Conservation (phyloP, 2,113 vertebrate species). For the Toxostoma redivivum region DNA sequence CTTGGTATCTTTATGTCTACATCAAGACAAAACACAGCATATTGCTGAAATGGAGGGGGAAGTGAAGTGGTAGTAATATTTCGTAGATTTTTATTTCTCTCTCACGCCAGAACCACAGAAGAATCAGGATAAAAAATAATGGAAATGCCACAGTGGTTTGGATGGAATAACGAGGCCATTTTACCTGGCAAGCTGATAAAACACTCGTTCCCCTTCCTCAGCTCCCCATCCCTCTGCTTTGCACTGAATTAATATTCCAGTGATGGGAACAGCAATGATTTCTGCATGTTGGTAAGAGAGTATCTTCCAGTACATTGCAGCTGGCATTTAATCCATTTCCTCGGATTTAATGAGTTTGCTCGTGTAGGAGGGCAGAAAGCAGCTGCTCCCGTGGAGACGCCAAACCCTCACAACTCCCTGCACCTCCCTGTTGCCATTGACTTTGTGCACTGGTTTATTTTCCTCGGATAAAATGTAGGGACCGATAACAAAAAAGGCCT, state of each 20-base stretch:
- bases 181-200: not conserved
- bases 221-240: not conserved
- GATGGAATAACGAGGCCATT: not conserved
- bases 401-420: not conserved
- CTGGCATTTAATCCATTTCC: not conserved
- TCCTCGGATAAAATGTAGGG: not conserved
- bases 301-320: not conserved
- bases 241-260: not conserved
- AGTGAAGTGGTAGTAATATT: not conserved
- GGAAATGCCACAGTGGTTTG: not conserved
- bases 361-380: not conserved
- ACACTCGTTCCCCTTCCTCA: not conserved
- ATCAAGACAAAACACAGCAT: not conserved
- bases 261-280: not conserved
- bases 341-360: not conserved
- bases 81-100: not conserved
- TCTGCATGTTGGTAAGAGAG: not conserved
- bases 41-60: not conserved
- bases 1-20: not conserved
- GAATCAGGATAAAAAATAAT: not conserved
- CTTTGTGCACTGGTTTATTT: not conserved
- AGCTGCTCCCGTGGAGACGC: not conserved
- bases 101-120: not conserved
- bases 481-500: not conserved
- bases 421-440: accelerated